Base-by-base conservation (phyloP, 1,140 invertebrate genomes). In the Heliothis subflexa region DNA sequence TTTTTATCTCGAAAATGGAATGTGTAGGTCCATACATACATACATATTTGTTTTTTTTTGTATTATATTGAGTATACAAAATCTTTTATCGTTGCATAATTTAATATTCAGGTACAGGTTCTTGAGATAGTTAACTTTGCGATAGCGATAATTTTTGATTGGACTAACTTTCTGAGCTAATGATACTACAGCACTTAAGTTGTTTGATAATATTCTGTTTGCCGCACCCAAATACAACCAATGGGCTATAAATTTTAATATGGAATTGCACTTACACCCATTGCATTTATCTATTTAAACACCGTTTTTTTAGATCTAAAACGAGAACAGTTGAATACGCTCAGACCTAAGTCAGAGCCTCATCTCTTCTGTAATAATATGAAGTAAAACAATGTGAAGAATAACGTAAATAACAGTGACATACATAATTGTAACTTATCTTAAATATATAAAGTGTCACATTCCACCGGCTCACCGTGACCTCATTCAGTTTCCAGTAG, bases 371-470 rank as follows among this genome's bases (percentile, higher is more conserved):
- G 0, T 9, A 40, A 40, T 40, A 7, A 40, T 40, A 40, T 40
- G 12, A 13, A 21, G 4, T 18, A 16, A 68, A 68, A 68, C 47
- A 68, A 25, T 68, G 12, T 50, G 61, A 40, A 16, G n/a, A 18
- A 4, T 47, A 62, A 62, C 59, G 54, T 59, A 59, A 47, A 33
- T 62, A 52, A 50, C 5, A 64, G 21, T 75, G 73, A 62, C 57
- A 75, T 50, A 75, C 57, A 62, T 61, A n/a, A 25, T 21, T 16
- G 25, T 52, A 28, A 50, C n/a, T 75, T 61, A 64, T 64, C 57
- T 64, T 64, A 75, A 75, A 75, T 73, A 59, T 59, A 73, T 45
- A 72, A 40, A 49, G 73, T 64, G 59, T 64, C 54, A 64, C 59
- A 75, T 75, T 62, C 21, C 25, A 25, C 21, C 21, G 7, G 45